These are phyloP conservation scores for Caenorhabditis uteleia DNA, from an alignment of 2,888 invertebrate genomes.

Conservation along the genomic window DNA sequence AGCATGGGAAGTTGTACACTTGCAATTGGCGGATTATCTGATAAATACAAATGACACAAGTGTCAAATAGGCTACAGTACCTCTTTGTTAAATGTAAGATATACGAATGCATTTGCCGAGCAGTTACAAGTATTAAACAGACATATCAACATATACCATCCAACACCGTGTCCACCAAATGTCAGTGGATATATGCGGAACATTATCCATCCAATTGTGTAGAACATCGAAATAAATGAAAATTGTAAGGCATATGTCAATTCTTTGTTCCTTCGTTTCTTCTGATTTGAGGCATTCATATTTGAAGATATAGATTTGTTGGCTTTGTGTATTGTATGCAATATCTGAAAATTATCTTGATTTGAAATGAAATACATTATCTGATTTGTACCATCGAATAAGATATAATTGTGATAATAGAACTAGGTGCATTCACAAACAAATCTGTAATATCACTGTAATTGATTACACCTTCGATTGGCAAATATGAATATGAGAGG, in stretches of 20 bases:
- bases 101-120: conserved; percentile 42
- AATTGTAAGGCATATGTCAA: conserved; percentile 39
- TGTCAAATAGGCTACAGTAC: too few relatives aligned
- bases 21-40: too few relatives aligned
- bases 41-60: too few relatives aligned
- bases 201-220: conserved; percentile 25
- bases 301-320: conserved; percentile 4
- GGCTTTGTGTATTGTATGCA: conserved; percentile 10
- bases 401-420: conserved; percentile 30
- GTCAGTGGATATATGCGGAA: conserved; percentile 27
- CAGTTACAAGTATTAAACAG: conserved; percentile 39
- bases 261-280: conserved; percentile 8
- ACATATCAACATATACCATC: conserved; percentile 38
- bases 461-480: conserved; percentile 25
- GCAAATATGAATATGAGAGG: conserved; percentile 36
- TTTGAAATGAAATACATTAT: neutral
- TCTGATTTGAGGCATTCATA: conserved; percentile 5
- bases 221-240: conserved; percentile 30
- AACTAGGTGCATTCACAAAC: conserved; percentile 36
- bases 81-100: conserved; percentile 39
- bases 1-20: too few relatives aligned
- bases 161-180: conserved; percentile 19
- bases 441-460: conserved; percentile 47
- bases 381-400: conserved; percentile 19
- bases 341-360: neutral